Conservation (phyloP, 2,888 invertebrate genomes). For the Orthonevra nobilis region DNA sequence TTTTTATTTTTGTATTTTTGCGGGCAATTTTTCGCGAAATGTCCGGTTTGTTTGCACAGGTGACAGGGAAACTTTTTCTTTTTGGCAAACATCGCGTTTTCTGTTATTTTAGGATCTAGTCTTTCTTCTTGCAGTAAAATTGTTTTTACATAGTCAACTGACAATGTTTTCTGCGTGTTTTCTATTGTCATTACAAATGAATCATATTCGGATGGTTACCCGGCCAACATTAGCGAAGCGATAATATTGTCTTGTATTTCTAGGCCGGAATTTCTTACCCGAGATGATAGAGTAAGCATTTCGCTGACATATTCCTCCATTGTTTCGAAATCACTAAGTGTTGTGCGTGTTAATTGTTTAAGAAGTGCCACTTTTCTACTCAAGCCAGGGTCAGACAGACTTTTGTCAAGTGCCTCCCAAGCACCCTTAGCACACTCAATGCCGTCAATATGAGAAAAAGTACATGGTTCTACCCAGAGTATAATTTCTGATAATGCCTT, state of each 20-base stretch:
- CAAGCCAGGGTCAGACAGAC: constrained; percentile 17
- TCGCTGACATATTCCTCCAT: constrained; percentile 45
- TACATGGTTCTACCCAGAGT: neutral
- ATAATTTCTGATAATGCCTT: constrained; percentile 9
- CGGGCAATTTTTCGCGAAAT: constrained; percentile 3
- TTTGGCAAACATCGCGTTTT: constrained; percentile 1
- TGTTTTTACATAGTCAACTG: constrained; percentile 46
- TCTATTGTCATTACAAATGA: constrained; percentile 54
- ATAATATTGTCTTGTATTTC: constrained; percentile 37
- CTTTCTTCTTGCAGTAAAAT: constrained; percentile 5
- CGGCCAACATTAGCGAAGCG: constrained; percentile 58
- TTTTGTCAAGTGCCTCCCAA: neutral
- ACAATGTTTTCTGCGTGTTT: constrained; percentile 51
- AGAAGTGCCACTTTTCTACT: constrained; percentile 31
- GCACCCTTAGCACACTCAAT: constrained; percentile 1
- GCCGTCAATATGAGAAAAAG: constrained; percentile 1
- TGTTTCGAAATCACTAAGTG: constrained; percentile 23
- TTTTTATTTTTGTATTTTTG: neutral
- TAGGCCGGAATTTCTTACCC: constrained; percentile 15
- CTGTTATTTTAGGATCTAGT: neutral
- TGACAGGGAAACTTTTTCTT: neutral
- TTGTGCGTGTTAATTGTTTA: constrained; percentile 32
- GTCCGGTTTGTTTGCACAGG: neutral
- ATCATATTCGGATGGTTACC: constrained; percentile 49
- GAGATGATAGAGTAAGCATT: constrained; percentile 17